These are phyloP conservation scores for Borostomias antarcticus DNA, from an alignment of 2,797 vertebrate species.

Conservation along the genomic window DNA sequence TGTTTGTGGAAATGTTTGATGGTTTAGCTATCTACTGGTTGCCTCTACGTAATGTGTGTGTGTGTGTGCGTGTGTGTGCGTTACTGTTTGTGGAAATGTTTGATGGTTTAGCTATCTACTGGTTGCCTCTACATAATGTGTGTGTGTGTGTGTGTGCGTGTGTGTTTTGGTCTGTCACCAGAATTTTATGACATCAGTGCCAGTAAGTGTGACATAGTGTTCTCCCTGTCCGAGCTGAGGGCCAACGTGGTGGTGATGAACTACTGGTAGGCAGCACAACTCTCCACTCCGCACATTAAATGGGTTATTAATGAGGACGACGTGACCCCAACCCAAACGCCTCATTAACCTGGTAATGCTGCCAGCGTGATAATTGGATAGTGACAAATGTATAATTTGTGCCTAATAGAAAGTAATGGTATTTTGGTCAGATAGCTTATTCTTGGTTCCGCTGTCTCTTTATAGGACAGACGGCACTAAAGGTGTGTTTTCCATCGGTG, in stretches of 20 bases:
- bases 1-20: neutral
- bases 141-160: neutral
- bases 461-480: constrained; percentile 55
- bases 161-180: constrained; percentile 17
- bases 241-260: constrained; percentile 60
- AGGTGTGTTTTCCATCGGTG: constrained; percentile 60
- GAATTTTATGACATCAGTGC: constrained; percentile 61
- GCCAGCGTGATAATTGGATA: neutral
- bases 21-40: neutral
- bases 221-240: constrained; percentile 47
- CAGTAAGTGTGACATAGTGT: constrained; percentile 48
- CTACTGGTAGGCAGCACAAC: constrained; percentile 44
- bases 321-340: neutral
- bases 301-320: neutral
- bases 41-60: neutral
- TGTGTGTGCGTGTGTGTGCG: neutral
- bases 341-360: neutral
- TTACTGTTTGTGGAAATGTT: neutral
- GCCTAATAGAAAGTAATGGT: neutral
- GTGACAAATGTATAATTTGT: constrained; percentile 4
- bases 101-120: neutral
- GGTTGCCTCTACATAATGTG: neutral
- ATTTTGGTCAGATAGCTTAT: neutral
- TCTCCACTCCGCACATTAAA: neutral
- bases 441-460: neutral